Percentiles rank a stretch among this genome's conserved stretches.
These are phyloP conservation scores for Ploceus nigricollis DNA, from an alignment of 2,113 vertebrate genomes.

Conservation along the genomic window DNA sequence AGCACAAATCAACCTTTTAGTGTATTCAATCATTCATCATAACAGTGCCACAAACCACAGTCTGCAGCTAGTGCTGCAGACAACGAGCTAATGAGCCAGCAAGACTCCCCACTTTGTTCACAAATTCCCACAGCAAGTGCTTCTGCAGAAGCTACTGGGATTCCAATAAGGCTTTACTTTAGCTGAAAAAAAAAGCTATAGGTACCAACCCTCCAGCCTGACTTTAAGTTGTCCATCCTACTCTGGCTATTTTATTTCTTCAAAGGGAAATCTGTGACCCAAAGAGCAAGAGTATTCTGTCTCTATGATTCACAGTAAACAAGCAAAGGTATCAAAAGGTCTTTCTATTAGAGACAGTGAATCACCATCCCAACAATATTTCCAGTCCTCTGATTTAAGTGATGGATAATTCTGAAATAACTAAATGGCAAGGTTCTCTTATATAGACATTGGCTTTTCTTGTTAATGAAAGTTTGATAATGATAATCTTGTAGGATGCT, in stretches of 20 bases:
- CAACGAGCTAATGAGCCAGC: neutral
- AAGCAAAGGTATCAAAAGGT: neutral
- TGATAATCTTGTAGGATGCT: neutral
- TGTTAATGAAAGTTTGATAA: neutral
- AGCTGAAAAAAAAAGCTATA: neutral
- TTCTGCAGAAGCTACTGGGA: neutral
- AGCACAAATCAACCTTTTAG: neutral
- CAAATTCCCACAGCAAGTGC: neutral
- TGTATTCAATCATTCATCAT: neutral
- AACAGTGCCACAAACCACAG: neutral
- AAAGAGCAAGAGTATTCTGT: neutral
- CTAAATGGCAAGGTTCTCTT: neutral
- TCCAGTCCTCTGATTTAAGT: neutral
- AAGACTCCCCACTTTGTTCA: neutral
- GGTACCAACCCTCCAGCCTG: neutral
- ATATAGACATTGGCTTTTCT: neutral
- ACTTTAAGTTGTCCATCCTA: neutral
- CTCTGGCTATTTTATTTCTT: neutral
- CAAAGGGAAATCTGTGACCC: neutral
- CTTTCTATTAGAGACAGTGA: neutral
- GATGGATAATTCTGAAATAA: neutral
- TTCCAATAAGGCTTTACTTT: neutral
- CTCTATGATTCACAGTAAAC: neutral
- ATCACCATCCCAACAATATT: neutral
- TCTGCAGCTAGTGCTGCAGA: neutral